Conservation (phyloP, 1,140 invertebrate species). For the Chelonus insularis region DNA sequence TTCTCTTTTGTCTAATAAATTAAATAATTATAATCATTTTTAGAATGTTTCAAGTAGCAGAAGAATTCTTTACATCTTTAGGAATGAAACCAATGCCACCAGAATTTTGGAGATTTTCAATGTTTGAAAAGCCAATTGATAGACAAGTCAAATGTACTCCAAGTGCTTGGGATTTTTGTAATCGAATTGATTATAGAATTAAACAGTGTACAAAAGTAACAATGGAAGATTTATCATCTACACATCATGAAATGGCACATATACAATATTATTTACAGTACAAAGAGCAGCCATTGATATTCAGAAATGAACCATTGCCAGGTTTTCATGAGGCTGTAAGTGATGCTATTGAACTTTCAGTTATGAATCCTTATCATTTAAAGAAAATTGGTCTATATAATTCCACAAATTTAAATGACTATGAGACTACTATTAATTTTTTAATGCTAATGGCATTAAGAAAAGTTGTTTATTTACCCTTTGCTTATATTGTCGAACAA, state of each 20-base stretch:
- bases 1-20: not conserved
- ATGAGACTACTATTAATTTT: conserved; percentile 78
- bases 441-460: conserved; percentile 79
- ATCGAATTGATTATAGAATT: conserved; percentile 81
- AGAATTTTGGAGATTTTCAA: conserved; percentile 79
- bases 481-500: conserved; percentile 76
- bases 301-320: conserved; percentile 78
- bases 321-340: conserved; percentile 88
- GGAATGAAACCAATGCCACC: conserved; percentile 76
- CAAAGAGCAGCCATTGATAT: conserved; percentile 72
- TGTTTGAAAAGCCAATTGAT: conserved; percentile 73
- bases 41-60: conserved; percentile 78
- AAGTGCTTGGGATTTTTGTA: conserved; percentile 88
- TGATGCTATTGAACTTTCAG: conserved; percentile 80
- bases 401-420: conserved; percentile 69
- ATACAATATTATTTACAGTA: conserved; percentile 85
- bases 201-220: conserved; percentile 87
- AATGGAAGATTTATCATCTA: conserved; percentile 77
- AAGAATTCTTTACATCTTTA: conserved; percentile 80
- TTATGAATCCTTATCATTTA: conserved; percentile 74
- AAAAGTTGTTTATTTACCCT: conserved; percentile 80
- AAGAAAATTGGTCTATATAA: conserved; percentile 72
- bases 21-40: conserved; percentile 24
- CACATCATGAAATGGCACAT: conserved; percentile 86
- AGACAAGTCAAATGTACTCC: conserved; percentile 80